Conservation (phyloP, 2,888 invertebrate species). For the Rotaria magnacalcarata region DNA sequence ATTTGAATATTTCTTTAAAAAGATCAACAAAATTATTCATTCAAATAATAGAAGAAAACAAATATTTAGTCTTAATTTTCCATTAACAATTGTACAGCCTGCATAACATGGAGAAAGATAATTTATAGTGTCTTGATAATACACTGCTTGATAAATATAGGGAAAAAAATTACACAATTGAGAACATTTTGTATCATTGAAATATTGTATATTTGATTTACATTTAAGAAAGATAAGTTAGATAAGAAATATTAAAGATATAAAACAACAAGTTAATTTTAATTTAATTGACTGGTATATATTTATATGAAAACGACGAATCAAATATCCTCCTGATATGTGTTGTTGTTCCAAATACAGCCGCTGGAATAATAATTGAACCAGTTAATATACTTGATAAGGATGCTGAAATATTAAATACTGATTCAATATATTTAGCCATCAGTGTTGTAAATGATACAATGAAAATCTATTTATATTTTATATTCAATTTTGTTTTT, state of each 20-base stretch:
- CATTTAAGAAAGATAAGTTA: conserved; percentile 39
- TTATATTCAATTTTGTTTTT: not conserved
- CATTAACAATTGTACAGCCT: conserved; percentile 57
- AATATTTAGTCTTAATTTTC: not conserved
- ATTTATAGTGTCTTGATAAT: conserved; percentile 61
- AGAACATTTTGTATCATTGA: conserved; percentile 66
- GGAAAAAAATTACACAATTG: conserved; percentile 77
- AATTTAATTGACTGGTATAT: conserved; percentile 36
- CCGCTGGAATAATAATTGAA: conserved; percentile 41
- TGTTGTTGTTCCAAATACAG: conserved; percentile 37
- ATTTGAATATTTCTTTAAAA: conserved; percentile 72
- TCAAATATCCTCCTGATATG: conserved; percentile 41
- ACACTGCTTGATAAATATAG: conserved; percentile 60
- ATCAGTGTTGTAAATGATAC: not conserved
- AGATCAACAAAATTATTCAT: not conserved
- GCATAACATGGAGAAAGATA: conserved; percentile 63
- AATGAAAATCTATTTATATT: not conserved
- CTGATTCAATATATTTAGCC: not conserved
- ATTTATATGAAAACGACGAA: conserved; percentile 32
- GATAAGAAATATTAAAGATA: conserved; percentile 30
- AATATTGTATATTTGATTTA: not conserved
- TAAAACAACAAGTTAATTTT: conserved; percentile 12
- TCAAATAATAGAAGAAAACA: not conserved
- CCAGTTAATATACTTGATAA: conserved; percentile 4
- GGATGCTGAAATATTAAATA: not conserved